Percentiles rank a stretch among this genome's conserved stretches.
phyloP scores from a whole-genome alignment of 2,113 vertebrate genomes.

The Psilopsiagon aymara region DNA sequence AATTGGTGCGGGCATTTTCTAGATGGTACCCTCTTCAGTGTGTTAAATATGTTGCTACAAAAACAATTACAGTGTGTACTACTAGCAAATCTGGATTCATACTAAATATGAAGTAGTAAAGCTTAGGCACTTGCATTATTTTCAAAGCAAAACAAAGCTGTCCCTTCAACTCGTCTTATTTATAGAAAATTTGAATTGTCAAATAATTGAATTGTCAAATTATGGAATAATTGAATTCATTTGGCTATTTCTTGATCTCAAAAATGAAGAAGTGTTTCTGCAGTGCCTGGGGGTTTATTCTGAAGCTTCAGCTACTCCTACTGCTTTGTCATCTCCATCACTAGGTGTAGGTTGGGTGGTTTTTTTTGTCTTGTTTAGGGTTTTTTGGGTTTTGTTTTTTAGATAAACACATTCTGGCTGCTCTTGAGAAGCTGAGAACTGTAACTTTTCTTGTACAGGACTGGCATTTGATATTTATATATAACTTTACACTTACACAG shows the following conservation, averaged over 20 bases:
- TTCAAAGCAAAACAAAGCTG: not conserved
- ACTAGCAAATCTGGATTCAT: not conserved
- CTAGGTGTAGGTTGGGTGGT: not conserved
- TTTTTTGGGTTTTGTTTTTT: not conserved
- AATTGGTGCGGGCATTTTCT: not conserved
- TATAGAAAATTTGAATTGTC: not conserved
- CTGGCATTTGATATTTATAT: not conserved
- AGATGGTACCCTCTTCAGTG: not conserved
- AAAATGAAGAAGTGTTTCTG: not conserved
- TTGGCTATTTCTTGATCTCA: not conserved
- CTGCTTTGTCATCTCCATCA: not conserved
- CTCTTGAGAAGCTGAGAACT: not conserved
- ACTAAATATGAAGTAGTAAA: not conserved
- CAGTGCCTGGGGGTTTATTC: not conserved
- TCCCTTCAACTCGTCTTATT: not conserved
- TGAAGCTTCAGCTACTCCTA: not conserved
- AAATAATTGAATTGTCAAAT: not conserved
- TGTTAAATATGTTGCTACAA: not conserved
- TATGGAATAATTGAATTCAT: not conserved
- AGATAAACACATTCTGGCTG: not conserved
- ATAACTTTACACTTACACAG: not conserved
- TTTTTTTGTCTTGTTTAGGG: not conserved
- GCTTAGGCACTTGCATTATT: not conserved
- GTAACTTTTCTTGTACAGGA: not conserved
- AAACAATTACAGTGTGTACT: not conserved